These are phyloP conservation scores for Drosophila yooni DNA, from an alignment of 2,888 invertebrate genomes.

Conservation along the genomic window DNA sequence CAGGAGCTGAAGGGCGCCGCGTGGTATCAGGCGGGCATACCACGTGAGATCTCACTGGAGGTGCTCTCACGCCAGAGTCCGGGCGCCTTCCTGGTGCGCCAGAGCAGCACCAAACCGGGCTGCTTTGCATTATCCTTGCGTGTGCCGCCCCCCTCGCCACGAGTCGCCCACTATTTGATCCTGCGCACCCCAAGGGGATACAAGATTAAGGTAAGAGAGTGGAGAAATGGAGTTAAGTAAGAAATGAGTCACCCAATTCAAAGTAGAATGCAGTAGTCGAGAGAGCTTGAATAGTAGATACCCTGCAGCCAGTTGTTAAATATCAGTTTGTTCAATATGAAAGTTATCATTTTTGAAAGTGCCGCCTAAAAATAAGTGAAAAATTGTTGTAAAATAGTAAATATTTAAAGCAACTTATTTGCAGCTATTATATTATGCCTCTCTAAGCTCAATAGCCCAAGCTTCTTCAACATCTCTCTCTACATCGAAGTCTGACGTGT, in stretches of 20 bases:
- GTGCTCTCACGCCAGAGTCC: conserved; percentile 95
- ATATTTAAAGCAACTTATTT: too few relatives aligned
- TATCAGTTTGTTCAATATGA: too few relatives aligned
- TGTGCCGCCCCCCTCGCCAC: conserved; percentile 92
- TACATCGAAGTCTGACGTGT: too few relatives aligned
- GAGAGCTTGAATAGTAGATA: neutral
- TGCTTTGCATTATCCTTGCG: conserved; percentile 97
- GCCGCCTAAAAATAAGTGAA: too few relatives aligned
- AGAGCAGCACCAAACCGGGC: conserved; percentile 96
- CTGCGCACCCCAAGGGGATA: conserved; percentile 94
- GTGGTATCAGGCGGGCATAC: conserved; percentile 98
- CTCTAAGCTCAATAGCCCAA: too few relatives aligned
- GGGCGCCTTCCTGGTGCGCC: conserved; percentile 97
- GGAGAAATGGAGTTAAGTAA: neutral
- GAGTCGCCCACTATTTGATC: conserved; percentile 97
- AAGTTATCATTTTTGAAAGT: too few relatives aligned
- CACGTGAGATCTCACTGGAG: conserved; percentile 96
- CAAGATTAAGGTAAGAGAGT: conserved; percentile 92
- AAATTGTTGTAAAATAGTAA: too few relatives aligned
- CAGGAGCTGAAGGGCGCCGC: conserved; percentile 94
- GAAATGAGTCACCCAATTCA: neutral
- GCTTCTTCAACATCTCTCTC: too few relatives aligned
- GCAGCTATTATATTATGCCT: too few relatives aligned
- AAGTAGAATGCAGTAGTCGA: too few relatives aligned
- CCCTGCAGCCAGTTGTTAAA: neutral